Evolutionary conservation across 2,113 vertebrate genomes (phyloP), one percentile per base, ranked within the genome.

Genomic region (Sinocyclocheilus maitianheensis): DNA sequence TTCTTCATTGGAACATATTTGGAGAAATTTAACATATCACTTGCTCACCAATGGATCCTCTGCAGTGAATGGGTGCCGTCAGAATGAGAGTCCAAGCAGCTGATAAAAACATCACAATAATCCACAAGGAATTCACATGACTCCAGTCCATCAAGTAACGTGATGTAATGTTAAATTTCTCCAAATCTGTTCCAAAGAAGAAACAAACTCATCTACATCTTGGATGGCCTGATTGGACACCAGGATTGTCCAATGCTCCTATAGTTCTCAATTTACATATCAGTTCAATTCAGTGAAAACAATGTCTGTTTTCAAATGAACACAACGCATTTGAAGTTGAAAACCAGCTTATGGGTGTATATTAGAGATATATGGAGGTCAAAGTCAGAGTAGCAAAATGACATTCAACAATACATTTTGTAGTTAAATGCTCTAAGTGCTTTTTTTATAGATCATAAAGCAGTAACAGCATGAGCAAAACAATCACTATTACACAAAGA

Each of bases 371-470:
- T 26, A 8, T n/a, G 74, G 74, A 34, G 67, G 67, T 37, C 6
- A 16, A 37, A 69, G 14, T 69, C 48, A 30, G 14, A 30, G 12
- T 55, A 75, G 8, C 4, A 84, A 72, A 65, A n/a, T 20, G 7
- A 26, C 67, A 37, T 40, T 65, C 37, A 60, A 84, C 65, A 72
- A 72, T 34, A 22, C 46, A 48, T 46, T 30, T 77, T 71, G 69
- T 83, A 71, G 81, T 67, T 77, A 76, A 86, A 82, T 67, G 46
- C 65, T 79, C 53, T 85, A 91, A 89, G 86, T 92, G 87, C 53
- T 65, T 63, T 87, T 86, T 87, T 86, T 92, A 91, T 91, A 91
- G 63, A 87, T 91, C 63, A 89, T 90, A 87, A 93, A 92, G 91
- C 91, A 87, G 74, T 88, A 86, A 85, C 93, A 91, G 89, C 91